Evolutionary conservation across 2,888 invertebrate genomes (phyloP), one percentile per base, ranked within the genome.

Genomic region (Graphium colonna): DNA sequence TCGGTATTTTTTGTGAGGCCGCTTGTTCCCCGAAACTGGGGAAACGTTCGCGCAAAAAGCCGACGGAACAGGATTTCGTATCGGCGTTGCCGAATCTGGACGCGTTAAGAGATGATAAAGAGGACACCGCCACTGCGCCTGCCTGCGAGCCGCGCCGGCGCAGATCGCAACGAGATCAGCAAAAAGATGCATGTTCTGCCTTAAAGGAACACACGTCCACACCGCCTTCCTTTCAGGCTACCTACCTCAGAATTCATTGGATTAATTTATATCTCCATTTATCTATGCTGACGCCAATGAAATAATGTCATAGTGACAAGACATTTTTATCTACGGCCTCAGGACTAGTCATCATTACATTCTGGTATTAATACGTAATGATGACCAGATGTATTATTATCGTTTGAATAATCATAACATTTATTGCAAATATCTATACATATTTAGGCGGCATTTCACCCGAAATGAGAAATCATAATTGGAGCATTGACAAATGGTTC

Each of bases 91-190:
- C 87, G 81, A 86, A 88, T 88, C 86, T 82, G 88, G 82, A 80
- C 81, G 84, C 84, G 85, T 83, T 82, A 85, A 86, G 79, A 84
- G 82, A 83, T 81, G 85, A 84, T 85, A 86, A 85, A 85, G 84
- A 77, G 78, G 77, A 79, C 72, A 80, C 85, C 82, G 83, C 77
- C 69, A 59, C 65, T 67, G 68, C 65, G 67, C 62, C 67, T 59
- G 68, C 67, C 67, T 65, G 65, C 68, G 70, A 68, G 69, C 68
- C 70, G 64, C 64, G 61, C 65, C 67, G 73, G 70, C 74, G 60
- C 74, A 53, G 75, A 71, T 69, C 69, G 67, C 69, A 67, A 67
- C 62, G 64, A 65, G 58, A 64, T 59, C 61, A 65, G 69, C 51
- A 50, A 61, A 63, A 64, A 53, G 65, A 63, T 55, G 52, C 59